Evolutionary conservation across 1,140 invertebrate genomes (phyloP).

Genomic region (Orchesella cincta): DNA sequence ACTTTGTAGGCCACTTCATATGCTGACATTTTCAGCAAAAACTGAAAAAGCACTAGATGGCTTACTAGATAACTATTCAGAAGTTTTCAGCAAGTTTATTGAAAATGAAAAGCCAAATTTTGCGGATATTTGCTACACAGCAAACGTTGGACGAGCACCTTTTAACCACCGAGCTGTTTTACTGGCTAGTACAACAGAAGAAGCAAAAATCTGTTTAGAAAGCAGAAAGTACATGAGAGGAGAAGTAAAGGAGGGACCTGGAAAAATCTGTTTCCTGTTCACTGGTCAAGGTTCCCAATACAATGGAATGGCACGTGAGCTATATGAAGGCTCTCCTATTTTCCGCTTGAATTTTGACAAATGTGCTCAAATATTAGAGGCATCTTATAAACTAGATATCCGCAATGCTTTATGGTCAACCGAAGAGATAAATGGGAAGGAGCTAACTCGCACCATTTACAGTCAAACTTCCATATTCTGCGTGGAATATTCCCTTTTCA

Average conservation of each 20-base stretch:
- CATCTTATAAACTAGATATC: neutral
- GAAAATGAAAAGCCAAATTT: neutral
- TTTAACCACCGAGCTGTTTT: conserved; percentile 33
- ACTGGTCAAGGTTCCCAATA: conserved; percentile 46
- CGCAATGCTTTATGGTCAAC: neutral
- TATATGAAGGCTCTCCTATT: conserved; percentile 32
- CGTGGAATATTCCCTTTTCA: conserved; percentile 18
- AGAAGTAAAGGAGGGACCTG: neutral
- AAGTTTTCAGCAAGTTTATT: conserved; percentile 1
- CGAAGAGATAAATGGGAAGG: neutral
- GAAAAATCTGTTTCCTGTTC: conserved; percentile 39
- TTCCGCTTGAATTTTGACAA: conserved; percentile 30
- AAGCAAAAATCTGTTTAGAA: conserved; percentile 8
- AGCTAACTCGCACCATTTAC: conserved; percentile 31
- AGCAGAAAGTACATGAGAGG: conserved; percentile 19
- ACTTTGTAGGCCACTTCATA: neutral
- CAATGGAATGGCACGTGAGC: conserved; percentile 35
- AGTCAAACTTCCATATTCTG: conserved; percentile 42
- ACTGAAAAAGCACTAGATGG: conserved; percentile 22
- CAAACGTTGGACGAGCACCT: conserved; percentile 38
- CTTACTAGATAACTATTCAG: neutral
- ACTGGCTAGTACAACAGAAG: conserved; percentile 17
- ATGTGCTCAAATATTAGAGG: neutral
- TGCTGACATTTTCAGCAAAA: conserved; percentile 35
- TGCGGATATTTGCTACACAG: conserved; percentile 33